Percentiles rank a stretch among this genome's conserved stretches.
phyloP scores from a whole-genome alignment of 2,888 invertebrate genomes.

The Bimastos eiseni region DNA sequence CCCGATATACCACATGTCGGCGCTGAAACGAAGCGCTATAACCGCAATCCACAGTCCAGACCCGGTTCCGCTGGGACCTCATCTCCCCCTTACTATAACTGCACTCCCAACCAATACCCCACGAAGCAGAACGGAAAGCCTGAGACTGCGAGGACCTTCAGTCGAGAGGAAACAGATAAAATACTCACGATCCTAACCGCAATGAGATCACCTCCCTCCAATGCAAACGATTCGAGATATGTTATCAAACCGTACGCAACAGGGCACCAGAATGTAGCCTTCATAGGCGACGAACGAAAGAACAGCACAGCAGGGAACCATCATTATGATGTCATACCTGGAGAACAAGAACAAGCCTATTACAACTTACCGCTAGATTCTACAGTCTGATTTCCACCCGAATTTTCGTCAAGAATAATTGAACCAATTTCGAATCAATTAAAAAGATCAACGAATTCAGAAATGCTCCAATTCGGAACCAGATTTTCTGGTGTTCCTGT shows the following conservation, averaged over 20 bases:
- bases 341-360: not conserved
- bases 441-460: not conserved
- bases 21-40: not conserved
- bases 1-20: not conserved
- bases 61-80: not conserved
- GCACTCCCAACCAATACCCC: not conserved
- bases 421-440: not conserved
- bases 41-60: not conserved
- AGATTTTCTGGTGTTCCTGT: not conserved
- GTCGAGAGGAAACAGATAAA: not conserved
- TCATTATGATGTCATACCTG: conserved; percentile 17
- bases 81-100: not conserved
- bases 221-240: not conserved
- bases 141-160: not conserved
- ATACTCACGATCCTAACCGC: not conserved
- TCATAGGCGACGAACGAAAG: not conserved
- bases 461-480: not conserved
- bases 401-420: not conserved
- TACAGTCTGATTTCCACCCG: not conserved
- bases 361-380: conserved; percentile 8
- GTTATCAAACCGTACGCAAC: not conserved
- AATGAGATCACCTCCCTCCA: not conserved
- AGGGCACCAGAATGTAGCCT: not conserved
- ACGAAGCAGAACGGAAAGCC: not conserved
- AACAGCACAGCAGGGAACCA: not conserved